Evolutionary conservation across 2,888 invertebrate species (phyloP).

Genomic region (Cabera pusaria): DNA sequence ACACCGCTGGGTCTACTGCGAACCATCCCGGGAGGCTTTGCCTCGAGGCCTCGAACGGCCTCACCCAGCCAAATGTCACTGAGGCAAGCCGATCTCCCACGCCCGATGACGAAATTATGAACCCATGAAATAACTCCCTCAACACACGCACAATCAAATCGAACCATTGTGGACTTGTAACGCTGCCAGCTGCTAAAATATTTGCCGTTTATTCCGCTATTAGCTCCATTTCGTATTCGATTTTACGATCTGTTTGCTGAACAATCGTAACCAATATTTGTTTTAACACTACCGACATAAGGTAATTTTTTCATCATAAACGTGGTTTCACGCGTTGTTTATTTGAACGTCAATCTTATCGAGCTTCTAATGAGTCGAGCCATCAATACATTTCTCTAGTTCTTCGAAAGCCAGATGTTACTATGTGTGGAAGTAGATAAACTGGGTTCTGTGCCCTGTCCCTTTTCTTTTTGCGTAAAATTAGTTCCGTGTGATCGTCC

Average conservation of each 20-base stretch:
- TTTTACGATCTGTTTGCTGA: conserved; percentile 38
- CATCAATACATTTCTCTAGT: conserved; percentile 64
- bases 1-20: conserved; percentile 47
- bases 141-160: conserved; percentile 25
- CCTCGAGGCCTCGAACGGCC: conserved; percentile 43
- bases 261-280: conserved; percentile 36
- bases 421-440: conserved; percentile 61
- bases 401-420: conserved; percentile 66
- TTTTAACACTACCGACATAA: conserved; percentile 17
- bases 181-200: conserved; percentile 54
- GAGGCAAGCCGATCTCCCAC: conserved; percentile 60
- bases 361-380: conserved; percentile 55
- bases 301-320: conserved; percentile 18
- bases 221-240: conserved; percentile 48
- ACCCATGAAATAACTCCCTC: conserved; percentile 26
- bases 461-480: conserved; percentile 62
- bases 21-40: conserved; percentile 56
- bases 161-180: conserved; percentile 36
- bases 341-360: conserved; percentile 44
- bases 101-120: conserved; percentile 36
- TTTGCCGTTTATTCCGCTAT: conserved; percentile 43
- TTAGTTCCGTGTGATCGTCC: conserved; percentile 51
- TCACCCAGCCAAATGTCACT: conserved; percentile 66
- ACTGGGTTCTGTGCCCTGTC: conserved; percentile 57
- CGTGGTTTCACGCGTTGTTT: conserved; percentile 19